Evolutionary conservation across 1,140 invertebrate species (phyloP).

Genomic region (Geopemphigus sp.): DNA sequence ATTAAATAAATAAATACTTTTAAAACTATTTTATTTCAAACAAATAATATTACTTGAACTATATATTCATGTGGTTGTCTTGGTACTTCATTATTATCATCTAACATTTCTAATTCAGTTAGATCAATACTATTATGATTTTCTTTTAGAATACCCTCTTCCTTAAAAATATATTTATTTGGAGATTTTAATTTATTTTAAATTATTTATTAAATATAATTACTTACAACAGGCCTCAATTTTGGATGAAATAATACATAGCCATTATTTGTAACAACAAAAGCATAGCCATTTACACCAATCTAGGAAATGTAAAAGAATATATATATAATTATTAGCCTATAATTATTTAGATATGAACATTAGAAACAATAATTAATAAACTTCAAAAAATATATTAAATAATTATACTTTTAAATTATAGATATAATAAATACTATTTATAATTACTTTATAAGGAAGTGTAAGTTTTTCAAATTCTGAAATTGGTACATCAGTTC

Average conservation of each 20-base stretch:
- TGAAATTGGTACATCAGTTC: slow-evolving; percentile 88
- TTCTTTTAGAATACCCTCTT: slow-evolving; percentile 73
- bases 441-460: slow-evolving; percentile 67
- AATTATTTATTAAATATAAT: background rate
- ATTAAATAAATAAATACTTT: background rate
- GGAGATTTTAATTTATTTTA: no score
- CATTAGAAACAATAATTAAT: slow-evolving; percentile 28
- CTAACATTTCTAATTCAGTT: slow-evolving; percentile 87
- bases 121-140: slow-evolving; percentile 96
- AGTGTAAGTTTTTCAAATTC: slow-evolving; percentile 83
- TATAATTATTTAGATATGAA: slow-evolving; percentile 61
- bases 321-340: background rate
- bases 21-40: background rate
- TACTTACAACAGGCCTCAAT: slow-evolving; percentile 69
- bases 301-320: slow-evolving; percentile 61
- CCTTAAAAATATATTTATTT: slow-evolving; percentile 58
- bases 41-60: slow-evolving; percentile 52
- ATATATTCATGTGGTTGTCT: slow-evolving; percentile 53
- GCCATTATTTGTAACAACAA: slow-evolving; percentile 95
- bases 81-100: slow-evolving; percentile 60
- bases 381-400: background rate
- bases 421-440: no score
- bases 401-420: no score
- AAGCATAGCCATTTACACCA: slow-evolving; percentile 93
- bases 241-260: slow-evolving; percentile 82